These are phyloP conservation scores for Mergus octosetaceus DNA, from an alignment of 2,797 vertebrate species.

Conservation along the genomic window DNA sequence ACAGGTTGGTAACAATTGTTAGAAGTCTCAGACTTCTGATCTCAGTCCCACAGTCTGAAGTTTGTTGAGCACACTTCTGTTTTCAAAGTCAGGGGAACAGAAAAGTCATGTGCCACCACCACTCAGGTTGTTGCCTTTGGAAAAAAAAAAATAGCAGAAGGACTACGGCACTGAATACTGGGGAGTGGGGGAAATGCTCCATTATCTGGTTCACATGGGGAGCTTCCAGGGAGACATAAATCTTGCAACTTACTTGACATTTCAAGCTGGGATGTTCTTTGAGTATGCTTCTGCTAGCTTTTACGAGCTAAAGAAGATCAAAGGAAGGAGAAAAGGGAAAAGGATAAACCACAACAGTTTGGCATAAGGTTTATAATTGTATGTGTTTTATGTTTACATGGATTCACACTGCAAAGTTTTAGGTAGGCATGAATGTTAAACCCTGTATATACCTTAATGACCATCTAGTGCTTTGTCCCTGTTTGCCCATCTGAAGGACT, in stretches of 20 bases:
- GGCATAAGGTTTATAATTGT: not conserved
- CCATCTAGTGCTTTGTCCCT: not conserved
- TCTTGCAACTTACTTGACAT: not conserved
- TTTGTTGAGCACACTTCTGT: not conserved
- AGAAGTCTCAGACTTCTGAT: not conserved
- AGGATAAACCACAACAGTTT: not conserved
- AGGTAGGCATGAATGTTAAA: not conserved
- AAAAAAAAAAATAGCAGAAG: not conserved
- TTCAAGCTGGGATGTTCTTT: not conserved
- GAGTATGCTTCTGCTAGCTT: not conserved
- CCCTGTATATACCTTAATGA: not conserved
- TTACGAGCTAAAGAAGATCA: not conserved
- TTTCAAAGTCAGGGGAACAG: not conserved
- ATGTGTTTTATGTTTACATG: not conserved
- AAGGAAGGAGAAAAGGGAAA: not conserved
- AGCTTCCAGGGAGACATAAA: not conserved
- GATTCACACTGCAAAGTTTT: not conserved
- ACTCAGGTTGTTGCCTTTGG: not conserved
- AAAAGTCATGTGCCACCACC: not conserved
- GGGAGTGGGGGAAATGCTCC: not conserved
- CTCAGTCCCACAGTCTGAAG: not conserved
- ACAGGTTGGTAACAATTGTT: constrained; percentile 42
- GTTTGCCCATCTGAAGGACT: not conserved
- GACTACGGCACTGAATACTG: not conserved
- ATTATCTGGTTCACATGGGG: not conserved